Conservation (phyloP, 2,797 vertebrate genomes). For the Propithecus perrieri region DNA sequence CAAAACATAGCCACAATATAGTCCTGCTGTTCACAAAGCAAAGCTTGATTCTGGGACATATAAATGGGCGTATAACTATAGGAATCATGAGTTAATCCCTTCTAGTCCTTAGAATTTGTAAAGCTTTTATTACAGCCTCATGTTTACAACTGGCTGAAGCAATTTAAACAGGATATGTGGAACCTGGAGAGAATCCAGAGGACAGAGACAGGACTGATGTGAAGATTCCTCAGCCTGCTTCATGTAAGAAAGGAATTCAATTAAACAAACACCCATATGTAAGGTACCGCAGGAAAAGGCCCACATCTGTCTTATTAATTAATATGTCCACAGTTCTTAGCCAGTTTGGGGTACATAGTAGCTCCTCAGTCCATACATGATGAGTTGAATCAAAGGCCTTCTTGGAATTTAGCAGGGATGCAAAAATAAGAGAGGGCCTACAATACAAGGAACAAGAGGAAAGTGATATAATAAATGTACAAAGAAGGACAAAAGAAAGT, state of each 20-base stretch:
- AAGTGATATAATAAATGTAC: not conserved
- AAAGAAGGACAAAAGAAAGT: not conserved
- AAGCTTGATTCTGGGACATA: constrained; percentile 47
- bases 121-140: constrained; percentile 19
- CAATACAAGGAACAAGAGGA: not conserved
- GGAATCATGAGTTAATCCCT: constrained; percentile 36
- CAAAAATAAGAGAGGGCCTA: not conserved
- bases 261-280: not conserved
- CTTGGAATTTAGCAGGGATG: not conserved
- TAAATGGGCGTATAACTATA: constrained; percentile 38
- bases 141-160: constrained; percentile 40
- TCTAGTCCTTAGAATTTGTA: not conserved
- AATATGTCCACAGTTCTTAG: not conserved
- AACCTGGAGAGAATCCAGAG: constrained; percentile 54
- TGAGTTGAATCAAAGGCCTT: not conserved
- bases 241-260: not conserved
- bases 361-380: not conserved
- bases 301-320: not conserved
- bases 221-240: not conserved
- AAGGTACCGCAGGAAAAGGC: not conserved
- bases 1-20: constrained; percentile 58
- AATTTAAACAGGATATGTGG: constrained; percentile 49
- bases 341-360: not conserved
- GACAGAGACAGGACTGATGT: not conserved
- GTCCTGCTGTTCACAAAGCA: constrained; percentile 60